phyloP scores from a whole-genome alignment of 1,140 invertebrate species.

The Caerostris darwini region DNA sequence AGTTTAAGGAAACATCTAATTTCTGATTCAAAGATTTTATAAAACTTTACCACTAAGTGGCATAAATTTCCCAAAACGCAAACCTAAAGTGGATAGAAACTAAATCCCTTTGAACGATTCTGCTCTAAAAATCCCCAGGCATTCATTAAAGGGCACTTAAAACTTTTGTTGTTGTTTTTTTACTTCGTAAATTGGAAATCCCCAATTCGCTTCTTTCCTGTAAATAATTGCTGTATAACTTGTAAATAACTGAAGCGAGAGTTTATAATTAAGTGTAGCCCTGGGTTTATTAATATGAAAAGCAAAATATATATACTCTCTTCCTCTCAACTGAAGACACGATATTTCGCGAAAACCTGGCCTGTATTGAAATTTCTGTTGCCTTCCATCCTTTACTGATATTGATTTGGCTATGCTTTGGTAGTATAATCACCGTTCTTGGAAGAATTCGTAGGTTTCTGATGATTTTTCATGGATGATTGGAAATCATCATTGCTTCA shows the following conservation, averaged over 20 bases:
- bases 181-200: constrained; percentile 63
- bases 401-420: constrained; percentile 51
- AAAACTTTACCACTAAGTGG: constrained; percentile 43
- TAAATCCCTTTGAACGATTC: constrained; percentile 18
- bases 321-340: constrained; percentile 3
- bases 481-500: constrained; percentile 35
- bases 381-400: not conserved
- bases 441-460: constrained; percentile 38
- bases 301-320: constrained; percentile 24
- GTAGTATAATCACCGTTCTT: constrained; percentile 30
- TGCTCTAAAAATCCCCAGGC: constrained; percentile 31
- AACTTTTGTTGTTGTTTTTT: constrained; percentile 57
- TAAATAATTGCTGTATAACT: constrained; percentile 36
- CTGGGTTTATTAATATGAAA: constrained; percentile 56
- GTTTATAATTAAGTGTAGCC: constrained; percentile 73
- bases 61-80: constrained; percentile 38
- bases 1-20: constrained; percentile 56
- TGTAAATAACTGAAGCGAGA: constrained; percentile 63
- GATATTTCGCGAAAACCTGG: constrained; percentile 19
- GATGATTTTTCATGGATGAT: constrained; percentile 21
- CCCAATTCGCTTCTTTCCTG: constrained; percentile 51
- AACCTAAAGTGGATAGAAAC: constrained; percentile 49
- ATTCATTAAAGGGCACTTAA: constrained; percentile 70
- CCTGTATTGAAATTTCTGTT: not conserved
- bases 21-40: constrained; percentile 50